These are phyloP conservation scores for Anolis apletophallus DNA, from an alignment of 2,797 vertebrate species.

Conservation along the genomic window DNA sequence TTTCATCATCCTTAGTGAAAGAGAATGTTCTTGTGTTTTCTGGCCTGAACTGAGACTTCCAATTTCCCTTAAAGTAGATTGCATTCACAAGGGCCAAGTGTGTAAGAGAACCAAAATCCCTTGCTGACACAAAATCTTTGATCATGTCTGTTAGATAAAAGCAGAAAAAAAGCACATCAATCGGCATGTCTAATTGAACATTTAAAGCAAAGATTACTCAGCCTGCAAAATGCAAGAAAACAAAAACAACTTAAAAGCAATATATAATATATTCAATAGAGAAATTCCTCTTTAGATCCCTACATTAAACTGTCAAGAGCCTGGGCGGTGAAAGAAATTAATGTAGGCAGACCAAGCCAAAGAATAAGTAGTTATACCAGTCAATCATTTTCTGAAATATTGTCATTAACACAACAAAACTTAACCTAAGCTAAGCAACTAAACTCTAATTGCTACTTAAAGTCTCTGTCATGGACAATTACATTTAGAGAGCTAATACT, in stretches of 20 bases:
- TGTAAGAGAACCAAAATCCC: slow-evolving; percentile 90
- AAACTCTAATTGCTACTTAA: background rate
- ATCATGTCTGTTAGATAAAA: slow-evolving; percentile 85
- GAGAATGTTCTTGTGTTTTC: slow-evolving; percentile 97
- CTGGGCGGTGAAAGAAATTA: slow-evolving; percentile 54
- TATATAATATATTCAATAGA: slow-evolving; percentile 68
- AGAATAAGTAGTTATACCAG: background rate
- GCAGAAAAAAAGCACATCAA: slow-evolving; percentile 49
- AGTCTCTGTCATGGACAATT: background rate
- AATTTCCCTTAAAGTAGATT: slow-evolving; percentile 96
- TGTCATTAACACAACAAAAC: background rate
- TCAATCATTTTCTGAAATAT: slow-evolving; percentile 46
- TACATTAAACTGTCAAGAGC: slow-evolving; percentile 60
- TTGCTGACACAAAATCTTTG: slow-evolving; percentile 88
- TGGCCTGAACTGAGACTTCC: slow-evolving; percentile 97
- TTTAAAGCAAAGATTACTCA: slow-evolving; percentile 55
- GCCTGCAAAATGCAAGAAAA: slow-evolving; percentile 58
- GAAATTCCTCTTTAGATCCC: slow-evolving; percentile 54
- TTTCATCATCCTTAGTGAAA: slow-evolving; percentile 97
- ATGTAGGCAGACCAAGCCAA: slow-evolving; percentile 40
- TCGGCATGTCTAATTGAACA: slow-evolving; percentile 46
- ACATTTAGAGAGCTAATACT: background rate
- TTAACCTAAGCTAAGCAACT: background rate
- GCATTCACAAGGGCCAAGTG: slow-evolving; percentile 92
- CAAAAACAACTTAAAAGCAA: slow-evolving; percentile 54